These are phyloP conservation scores for Botia kubotai DNA, from an alignment of 2,797 vertebrate species.

Conservation along the genomic window DNA sequence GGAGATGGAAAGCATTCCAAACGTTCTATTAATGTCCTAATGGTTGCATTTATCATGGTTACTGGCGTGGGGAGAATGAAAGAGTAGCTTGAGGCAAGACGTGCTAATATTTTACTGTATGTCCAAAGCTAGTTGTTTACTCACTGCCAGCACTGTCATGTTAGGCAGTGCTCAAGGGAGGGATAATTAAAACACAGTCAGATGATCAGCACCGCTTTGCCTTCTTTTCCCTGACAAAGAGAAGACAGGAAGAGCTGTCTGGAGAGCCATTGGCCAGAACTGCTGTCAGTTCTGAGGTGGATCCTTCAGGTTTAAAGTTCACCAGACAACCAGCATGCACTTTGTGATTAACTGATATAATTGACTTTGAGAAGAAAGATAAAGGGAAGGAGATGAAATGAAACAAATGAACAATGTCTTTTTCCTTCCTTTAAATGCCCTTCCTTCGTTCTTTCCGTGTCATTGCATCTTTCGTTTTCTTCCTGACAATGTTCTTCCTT, in stretches of 20 bases:
- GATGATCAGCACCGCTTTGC: conserved; percentile 26
- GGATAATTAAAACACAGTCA: conserved; percentile 60
- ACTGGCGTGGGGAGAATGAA: conserved; percentile 37
- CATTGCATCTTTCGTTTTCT: no score
- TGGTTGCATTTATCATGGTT: conserved; percentile 67
- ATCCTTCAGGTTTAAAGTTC: conserved; percentile 38
- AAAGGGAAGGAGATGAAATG: no score
- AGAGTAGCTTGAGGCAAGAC: conserved; percentile 22
- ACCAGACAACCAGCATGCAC: conserved; percentile 16
- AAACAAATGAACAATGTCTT: neutral
- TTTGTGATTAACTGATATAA: conserved; percentile 6
- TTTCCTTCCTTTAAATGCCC: no score
- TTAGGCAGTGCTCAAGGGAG: conserved; percentile 41
- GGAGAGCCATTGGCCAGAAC: conserved; percentile 40
- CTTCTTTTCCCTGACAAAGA: conserved; percentile 29
- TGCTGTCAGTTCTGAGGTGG: conserved; percentile 1
- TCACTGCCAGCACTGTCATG: conserved; percentile 19
- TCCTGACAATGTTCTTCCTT: no score
- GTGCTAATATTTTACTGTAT: conserved; percentile 44
- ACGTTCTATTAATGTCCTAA: conserved; percentile 63
- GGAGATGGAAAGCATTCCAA: conserved; percentile 58
- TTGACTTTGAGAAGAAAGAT: neutral
- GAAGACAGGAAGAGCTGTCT: conserved; percentile 48
- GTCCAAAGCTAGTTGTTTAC: conserved; percentile 58
- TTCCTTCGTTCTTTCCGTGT: no score